A percentile compares a stretch with the other conserved stretches of the same genome.
These are phyloP conservation scores for Gopherus flavomarginatus DNA, from an alignment of 2,113 vertebrate species.

Conservation along the genomic window DNA sequence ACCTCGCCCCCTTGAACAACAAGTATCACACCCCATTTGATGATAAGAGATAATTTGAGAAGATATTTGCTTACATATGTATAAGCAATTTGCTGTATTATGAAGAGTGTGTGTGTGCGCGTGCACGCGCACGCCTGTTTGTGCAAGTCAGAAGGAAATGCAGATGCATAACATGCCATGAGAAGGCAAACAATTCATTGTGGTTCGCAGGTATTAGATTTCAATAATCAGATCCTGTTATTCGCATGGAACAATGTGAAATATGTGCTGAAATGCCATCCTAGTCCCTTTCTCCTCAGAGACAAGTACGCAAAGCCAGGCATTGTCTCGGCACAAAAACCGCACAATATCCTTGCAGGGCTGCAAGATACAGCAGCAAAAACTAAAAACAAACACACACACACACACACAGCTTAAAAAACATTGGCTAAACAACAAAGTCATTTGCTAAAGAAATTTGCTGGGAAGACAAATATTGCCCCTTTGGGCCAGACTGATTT, in stretches of 20 bases:
- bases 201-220: conserved; percentile 72
- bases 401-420: rapidly evolving
- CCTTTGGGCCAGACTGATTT: not conserved
- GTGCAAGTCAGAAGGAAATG: conserved; percentile 46
- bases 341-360: not conserved
- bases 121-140: conserved; percentile 18
- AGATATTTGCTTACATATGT: conserved; percentile 95
- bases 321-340: not conserved
- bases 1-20: conserved; percentile 83
- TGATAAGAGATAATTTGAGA: conserved; percentile 92
- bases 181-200: conserved; percentile 63
- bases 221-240: conserved; percentile 76
- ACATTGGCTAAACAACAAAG: not conserved
- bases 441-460: not conserved
- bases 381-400: not conserved
- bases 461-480: not conserved
- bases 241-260: conserved; percentile 74
- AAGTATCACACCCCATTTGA: conserved; percentile 86
- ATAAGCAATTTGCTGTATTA: conserved; percentile 83
- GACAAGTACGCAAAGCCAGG: not conserved
- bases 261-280: not conserved
- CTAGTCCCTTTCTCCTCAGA: not conserved
- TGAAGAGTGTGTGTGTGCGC: conserved; percentile 57
- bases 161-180: not conserved
- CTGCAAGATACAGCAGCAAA: not conserved